Evolutionary conservation across 1,140 invertebrate genomes (phyloP), one percentile per base, ranked within the genome.

Genomic region (Drosophila suzukii): DNA sequence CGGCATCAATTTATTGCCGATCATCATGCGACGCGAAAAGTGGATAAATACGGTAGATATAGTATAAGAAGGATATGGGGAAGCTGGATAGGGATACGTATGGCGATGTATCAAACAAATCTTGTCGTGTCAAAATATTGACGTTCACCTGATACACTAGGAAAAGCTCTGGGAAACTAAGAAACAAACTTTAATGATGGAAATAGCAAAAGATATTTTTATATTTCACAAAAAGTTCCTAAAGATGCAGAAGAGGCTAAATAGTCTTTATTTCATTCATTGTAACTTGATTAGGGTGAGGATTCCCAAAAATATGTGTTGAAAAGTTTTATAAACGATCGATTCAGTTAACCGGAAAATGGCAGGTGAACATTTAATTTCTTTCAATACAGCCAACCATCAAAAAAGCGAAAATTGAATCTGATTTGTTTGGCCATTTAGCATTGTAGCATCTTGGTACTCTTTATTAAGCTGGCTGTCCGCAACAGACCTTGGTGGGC

Each of bases 111-210:
- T 68, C 68, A 70, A 77, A 76, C 75, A 88, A 88, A 86, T 86
- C 66, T 80, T 80, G 46, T 70, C 57, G 38, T 88, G 76, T 80
- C 79, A 88, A 63, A 89, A 88, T 82, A 88, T 88, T 88, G 79
- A 88, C 79, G 51, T 50, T 58, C 41, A 65, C 20, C 39, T 44
- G 75, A 72, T 86, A 82, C 63, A 30, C 12, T 13, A 13, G 0
- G 12, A 17, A 32, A 36, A 56, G 13, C 36, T 24, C 38, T 5
- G 32, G 8, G 12, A 11, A 24, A 11, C 7, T 51, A 4, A 1
- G 13, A 59, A 17, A 5, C 12, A 3, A 17, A 12, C 27, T 50
- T 32, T 15, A 11, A 11, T 11, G 10, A 5, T 15, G 5, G 4
- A 6, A 32, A 32, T 7, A 7, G 30, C 30, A 6, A 6, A 30